phyloP scores from a whole-genome alignment of 2,888 invertebrate species.

The Sinelater perroti region DNA sequence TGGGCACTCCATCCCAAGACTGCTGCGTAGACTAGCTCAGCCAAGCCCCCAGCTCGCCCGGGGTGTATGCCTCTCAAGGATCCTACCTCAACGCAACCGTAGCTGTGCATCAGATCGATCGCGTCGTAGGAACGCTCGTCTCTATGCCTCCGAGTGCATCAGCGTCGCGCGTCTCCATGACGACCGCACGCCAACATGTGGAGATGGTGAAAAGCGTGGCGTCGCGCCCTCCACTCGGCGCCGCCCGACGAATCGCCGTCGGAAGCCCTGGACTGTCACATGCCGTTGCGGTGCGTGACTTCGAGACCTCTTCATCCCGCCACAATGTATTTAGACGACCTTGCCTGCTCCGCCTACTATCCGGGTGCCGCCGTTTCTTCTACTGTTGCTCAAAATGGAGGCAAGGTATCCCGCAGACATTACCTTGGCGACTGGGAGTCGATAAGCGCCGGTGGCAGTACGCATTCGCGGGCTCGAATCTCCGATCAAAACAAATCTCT shows the following conservation, averaged over 20 bases:
- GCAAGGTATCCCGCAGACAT: constrained; percentile 33
- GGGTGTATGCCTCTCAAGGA: too few species aligned
- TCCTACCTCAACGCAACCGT: constrained; percentile 27
- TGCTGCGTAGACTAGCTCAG: too few species aligned
- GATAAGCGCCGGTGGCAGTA: constrained; percentile 22
- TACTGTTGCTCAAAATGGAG: constrained; percentile 23
- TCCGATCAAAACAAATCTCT: constrained; percentile 18
- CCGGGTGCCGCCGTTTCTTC: constrained; percentile 6
- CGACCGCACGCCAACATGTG: constrained; percentile 24
- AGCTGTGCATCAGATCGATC: constrained; percentile 28
- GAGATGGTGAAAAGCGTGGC: constrained; percentile 14
- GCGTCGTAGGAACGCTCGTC: constrained; percentile 15
- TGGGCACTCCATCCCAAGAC: too few species aligned
- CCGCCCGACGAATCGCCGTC: background rate
- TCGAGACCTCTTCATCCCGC: constrained; percentile 40
- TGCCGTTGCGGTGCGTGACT: constrained; percentile 24
- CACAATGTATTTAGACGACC: constrained; percentile 16
- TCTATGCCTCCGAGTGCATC: constrained; percentile 16
- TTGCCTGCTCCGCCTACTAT: constrained; percentile 1
- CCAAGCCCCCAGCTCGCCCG: too few species aligned
- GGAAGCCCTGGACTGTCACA: constrained; percentile 11
- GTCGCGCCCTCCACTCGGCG: background rate
- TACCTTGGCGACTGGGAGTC: constrained; percentile 27
- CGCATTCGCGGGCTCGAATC: constrained; percentile 23
- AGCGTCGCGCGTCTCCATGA: constrained; percentile 29